Conservation (phyloP, 1,140 invertebrate genomes). For the Cherax destructor region DNA sequence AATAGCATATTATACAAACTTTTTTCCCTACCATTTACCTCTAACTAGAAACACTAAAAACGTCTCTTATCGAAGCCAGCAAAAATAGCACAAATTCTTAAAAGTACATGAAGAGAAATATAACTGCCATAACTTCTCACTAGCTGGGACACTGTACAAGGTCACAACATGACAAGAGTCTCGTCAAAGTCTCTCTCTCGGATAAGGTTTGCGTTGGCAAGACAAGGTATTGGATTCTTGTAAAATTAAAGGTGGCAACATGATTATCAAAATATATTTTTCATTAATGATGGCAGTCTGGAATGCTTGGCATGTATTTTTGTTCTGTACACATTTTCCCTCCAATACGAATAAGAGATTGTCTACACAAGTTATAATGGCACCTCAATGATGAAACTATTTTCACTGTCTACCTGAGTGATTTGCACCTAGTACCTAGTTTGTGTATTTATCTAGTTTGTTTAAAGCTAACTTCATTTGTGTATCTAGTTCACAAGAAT, state of each 20-base stretch:
- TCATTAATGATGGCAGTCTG: slow-evolving; percentile 15
- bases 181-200: neutral
- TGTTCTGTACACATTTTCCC: neutral
- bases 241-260: neutral
- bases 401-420: slow-evolving; percentile 47
- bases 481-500: neutral
- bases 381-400: slow-evolving; percentile 38
- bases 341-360: slow-evolving; percentile 7
- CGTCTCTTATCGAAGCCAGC: neutral
- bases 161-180: neutral
- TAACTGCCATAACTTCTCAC: neutral
- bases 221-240: neutral
- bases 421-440: slow-evolving; percentile 33
- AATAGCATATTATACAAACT: too few species aligned
- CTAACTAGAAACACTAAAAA: neutral
- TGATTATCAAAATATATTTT: neutral
- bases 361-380: slow-evolving; percentile 17
- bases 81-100: neutral
- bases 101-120: neutral
- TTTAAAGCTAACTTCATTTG: slow-evolving; percentile 11
- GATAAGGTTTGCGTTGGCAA: slow-evolving; percentile 2
- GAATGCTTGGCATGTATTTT: slow-evolving; percentile 22
- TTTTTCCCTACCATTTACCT: neutral
- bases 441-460: neutral
- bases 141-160: slow-evolving; percentile 8